A percentile compares a stretch with the other conserved stretches of the same genome.
Conservation (phyloP, 2,888 invertebrate species). For the Atethmia centrago region DNA sequence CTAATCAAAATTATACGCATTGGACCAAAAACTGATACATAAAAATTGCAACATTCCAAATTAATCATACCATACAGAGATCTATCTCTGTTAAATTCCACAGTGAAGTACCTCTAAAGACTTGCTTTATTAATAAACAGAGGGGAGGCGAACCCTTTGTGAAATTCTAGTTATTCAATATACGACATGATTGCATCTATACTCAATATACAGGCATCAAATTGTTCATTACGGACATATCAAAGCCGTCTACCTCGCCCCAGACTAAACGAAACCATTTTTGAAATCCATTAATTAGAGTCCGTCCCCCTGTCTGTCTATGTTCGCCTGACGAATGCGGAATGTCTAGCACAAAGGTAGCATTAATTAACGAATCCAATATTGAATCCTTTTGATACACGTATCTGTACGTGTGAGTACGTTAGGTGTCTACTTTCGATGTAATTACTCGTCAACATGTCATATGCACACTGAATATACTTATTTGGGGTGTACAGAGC, state of each 20-base stretch:
- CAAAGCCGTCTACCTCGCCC: constrained; percentile 53
- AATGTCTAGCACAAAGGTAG: constrained; percentile 76
- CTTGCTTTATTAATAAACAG: constrained; percentile 61
- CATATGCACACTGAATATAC: constrained; percentile 72
- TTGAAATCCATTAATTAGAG: constrained; percentile 72
- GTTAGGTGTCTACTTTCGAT: constrained; percentile 71
- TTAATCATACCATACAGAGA: constrained; percentile 11
- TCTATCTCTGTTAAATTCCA: constrained; percentile 39
- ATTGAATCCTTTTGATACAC: constrained; percentile 74
- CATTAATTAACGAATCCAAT: constrained; percentile 80
- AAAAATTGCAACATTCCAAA: constrained; percentile 26
- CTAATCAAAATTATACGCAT: too few relatives aligned
- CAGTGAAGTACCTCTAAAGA: constrained; percentile 37
- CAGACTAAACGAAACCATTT: constrained; percentile 64
- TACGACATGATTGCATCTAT: constrained; percentile 53
- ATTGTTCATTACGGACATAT: constrained; percentile 59
- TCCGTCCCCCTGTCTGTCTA: constrained; percentile 66
- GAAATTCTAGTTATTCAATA: constrained; percentile 60
- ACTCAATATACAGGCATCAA: constrained; percentile 37
- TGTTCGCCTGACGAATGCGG: constrained; percentile 70
- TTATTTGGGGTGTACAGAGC: constrained; percentile 75
- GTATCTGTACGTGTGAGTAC: constrained; percentile 42
- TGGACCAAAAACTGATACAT: background rate
- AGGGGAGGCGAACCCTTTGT: constrained; percentile 54
- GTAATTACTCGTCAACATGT: constrained; percentile 80